phyloP scores from a whole-genome alignment of 2,113 vertebrate genomes.

The Gadus chalcogrammus region DNA sequence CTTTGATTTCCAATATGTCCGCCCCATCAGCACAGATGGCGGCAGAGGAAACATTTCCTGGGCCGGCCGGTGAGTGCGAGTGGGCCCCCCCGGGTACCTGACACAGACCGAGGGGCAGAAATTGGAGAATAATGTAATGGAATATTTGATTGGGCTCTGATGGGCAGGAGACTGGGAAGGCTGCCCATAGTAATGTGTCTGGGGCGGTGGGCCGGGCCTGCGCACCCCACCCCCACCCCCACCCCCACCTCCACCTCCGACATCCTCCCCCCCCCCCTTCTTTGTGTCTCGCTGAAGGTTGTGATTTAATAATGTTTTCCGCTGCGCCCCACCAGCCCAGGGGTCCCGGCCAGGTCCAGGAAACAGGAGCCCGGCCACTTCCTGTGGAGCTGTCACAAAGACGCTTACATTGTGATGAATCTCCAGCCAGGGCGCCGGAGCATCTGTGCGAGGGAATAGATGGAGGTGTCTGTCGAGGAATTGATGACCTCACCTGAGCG shows the following conservation, averaged over 20 bases:
- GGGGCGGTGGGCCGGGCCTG: slow-evolving; percentile 24
- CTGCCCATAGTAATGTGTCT: slow-evolving; percentile 47
- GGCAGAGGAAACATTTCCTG: slow-evolving; percentile 75
- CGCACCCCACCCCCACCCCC: slow-evolving; percentile 1
- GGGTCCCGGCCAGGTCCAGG: slow-evolving; percentile 5
- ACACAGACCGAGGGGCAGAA: slow-evolving; percentile 67
- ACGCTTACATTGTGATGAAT: slow-evolving; percentile 43
- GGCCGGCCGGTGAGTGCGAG: slow-evolving; percentile 62
- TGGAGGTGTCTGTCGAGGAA: slow-evolving; percentile 26
- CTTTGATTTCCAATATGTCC: slow-evolving; percentile 83
- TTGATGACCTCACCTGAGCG: slow-evolving; percentile 21
- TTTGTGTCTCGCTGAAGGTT: slow-evolving; percentile 29
- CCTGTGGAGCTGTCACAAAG: slow-evolving; percentile 38
- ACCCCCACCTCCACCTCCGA: no score
- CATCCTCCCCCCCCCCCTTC: slow-evolving; percentile 2
- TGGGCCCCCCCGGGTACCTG: slow-evolving; percentile 66
- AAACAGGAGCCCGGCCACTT: slow-evolving; percentile 18
- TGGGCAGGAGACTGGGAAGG: slow-evolving; percentile 56
- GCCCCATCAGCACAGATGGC: slow-evolving; percentile 82
- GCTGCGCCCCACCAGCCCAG: slow-evolving; percentile 9
- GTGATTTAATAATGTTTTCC: slow-evolving; percentile 48
- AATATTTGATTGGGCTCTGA: slow-evolving; percentile 76
- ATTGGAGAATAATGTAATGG: slow-evolving; percentile 87
- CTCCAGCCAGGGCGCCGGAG: slow-evolving; percentile 21
- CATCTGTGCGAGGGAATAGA: slow-evolving; percentile 30